These are phyloP conservation scores for Malurus cyaneus DNA, from an alignment of 2,113 vertebrate species.

Conservation along the genomic window DNA sequence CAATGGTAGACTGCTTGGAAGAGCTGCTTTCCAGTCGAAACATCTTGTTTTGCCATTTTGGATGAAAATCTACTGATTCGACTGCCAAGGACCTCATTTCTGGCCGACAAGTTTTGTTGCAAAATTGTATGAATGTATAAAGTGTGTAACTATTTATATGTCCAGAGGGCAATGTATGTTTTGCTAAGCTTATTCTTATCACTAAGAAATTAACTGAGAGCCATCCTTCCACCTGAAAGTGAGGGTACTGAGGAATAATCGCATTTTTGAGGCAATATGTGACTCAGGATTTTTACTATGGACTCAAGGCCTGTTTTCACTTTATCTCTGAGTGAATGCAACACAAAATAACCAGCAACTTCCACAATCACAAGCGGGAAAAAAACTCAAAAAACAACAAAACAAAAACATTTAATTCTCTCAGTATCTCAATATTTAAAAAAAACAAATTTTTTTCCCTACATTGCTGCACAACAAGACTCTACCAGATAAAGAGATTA, in stretches of 20 bases:
- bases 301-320: not conserved
- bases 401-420: fast-evolving
- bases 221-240: not conserved
- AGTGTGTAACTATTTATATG: not conserved
- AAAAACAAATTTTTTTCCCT: not conserved
- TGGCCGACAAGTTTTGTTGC: not conserved
- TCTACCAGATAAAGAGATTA: not conserved
- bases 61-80: not conserved
- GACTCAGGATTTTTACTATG: not conserved
- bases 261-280: not conserved
- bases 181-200: not conserved
- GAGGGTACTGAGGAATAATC: not conserved
- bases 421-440: not conserved
- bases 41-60: not conserved
- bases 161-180: not conserved
- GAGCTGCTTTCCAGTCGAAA: not conserved
- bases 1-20: not conserved
- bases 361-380: not conserved
- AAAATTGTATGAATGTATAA: not conserved
- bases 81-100: not conserved
- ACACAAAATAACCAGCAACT: fast-evolving
- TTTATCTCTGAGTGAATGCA: not conserved
- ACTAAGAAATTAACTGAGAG: not conserved
- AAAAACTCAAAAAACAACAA: not conserved
- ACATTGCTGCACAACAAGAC: not conserved